Evolutionary conservation across 2,888 invertebrate genomes (phyloP).

Genomic region (Epinotia brunnichana): DNA sequence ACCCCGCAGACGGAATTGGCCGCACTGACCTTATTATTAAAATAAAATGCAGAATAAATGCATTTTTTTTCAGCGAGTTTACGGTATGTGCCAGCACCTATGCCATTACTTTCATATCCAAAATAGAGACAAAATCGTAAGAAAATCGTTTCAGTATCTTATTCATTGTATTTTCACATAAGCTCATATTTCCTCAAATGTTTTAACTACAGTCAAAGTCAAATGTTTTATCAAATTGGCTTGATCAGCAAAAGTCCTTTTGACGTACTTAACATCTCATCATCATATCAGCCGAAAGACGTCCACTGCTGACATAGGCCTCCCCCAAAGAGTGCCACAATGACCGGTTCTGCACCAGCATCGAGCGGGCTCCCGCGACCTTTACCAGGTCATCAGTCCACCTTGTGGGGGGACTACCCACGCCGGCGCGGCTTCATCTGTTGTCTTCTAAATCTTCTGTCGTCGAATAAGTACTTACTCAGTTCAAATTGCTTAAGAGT

Average conservation of each 20-base stretch:
- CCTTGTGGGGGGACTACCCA: too few species aligned
- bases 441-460: neutral
- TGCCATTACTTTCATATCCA: constrained; percentile 49
- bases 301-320: too few species aligned
- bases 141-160: constrained; percentile 3
- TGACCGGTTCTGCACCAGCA: too few species aligned
- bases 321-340: too few species aligned
- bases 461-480: too few species aligned
- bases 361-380: too few species aligned
- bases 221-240: neutral
- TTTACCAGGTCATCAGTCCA: neutral
- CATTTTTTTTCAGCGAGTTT: neutral
- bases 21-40: too few species aligned
- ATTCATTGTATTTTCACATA: neutral
- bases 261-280: neutral
- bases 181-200: neutral
- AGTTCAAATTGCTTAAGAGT: too few species aligned
- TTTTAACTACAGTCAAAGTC: neutral
- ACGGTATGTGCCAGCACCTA: constrained; percentile 1
- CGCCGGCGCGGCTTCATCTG: neutral
- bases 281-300: too few species aligned
- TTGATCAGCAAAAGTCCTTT: neutral
- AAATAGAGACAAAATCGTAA: constrained; percentile 46
- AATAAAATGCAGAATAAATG: too few species aligned
- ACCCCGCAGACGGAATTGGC: too few species aligned